Conservation (phyloP, 2,888 invertebrate genomes). For the Helicoverpa assulta region DNA sequence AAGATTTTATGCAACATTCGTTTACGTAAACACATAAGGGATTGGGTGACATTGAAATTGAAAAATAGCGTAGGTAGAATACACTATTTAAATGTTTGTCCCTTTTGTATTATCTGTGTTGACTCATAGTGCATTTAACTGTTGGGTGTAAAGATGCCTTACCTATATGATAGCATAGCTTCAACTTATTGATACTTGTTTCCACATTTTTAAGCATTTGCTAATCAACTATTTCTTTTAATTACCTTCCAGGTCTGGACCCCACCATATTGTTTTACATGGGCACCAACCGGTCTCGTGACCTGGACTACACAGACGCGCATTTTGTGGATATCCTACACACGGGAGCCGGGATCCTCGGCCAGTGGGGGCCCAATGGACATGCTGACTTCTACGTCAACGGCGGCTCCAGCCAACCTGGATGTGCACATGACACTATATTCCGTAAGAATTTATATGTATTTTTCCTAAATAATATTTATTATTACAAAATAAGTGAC, state of each 20-base stretch:
- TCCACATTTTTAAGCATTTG: too few relatives aligned
- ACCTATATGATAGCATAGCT: too few relatives aligned
- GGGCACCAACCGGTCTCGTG: constrained; percentile 94
- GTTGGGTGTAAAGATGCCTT: too few relatives aligned
- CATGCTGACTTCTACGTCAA: constrained; percentile 97
- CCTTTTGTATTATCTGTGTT: too few relatives aligned
- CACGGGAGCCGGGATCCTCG: constrained; percentile 96
- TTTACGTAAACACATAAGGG: constrained; percentile 25
- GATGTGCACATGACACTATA: constrained; percentile 95
- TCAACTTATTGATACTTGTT: too few relatives aligned
- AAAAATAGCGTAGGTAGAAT: too few relatives aligned
- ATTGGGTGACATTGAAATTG: constrained; percentile 44
- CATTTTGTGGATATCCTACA: constrained; percentile 95
- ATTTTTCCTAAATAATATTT: background rate
- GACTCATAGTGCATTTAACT: too few relatives aligned
- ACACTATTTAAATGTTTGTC: too few relatives aligned
- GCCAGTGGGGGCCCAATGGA: constrained; percentile 97
- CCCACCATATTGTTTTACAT: constrained; percentile 96
- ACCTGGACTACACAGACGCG: constrained; percentile 95
- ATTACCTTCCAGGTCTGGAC: constrained; percentile 91
- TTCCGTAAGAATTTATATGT: constrained; percentile 91
- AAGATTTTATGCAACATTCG: constrained; percentile 21
- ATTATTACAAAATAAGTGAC: too few relatives aligned
- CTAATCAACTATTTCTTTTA: too few relatives aligned
- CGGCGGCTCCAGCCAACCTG: constrained; percentile 96